Percentiles rank a stretch among this genome's conserved stretches.
phyloP scores from a whole-genome alignment of 2,888 invertebrate genomes.

The Dryobotodes eremita region DNA sequence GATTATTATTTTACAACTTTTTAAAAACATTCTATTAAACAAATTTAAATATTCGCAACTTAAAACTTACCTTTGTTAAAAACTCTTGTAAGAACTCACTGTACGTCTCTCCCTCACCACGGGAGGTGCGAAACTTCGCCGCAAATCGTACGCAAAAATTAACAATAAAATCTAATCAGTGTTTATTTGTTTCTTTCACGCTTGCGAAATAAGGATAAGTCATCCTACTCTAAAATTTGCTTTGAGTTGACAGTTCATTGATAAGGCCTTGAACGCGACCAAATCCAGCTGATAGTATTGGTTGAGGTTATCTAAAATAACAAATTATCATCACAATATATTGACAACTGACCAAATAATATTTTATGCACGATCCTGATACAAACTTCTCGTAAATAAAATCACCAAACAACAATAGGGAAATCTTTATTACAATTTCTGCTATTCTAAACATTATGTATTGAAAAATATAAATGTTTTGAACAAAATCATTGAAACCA shows the following conservation, averaged over 20 bases:
- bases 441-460: too few species aligned
- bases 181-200: slow-evolving; percentile 50
- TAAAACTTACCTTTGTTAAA: slow-evolving; percentile 9
- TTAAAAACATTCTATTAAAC: background rate
- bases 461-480: too few species aligned
- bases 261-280: slow-evolving; percentile 51
- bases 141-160: slow-evolving; percentile 10
- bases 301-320: too few species aligned
- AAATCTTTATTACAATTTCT: background rate
- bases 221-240: slow-evolving; percentile 42
- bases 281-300: slow-evolving; percentile 13
- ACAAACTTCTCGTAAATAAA: background rate
- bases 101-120: slow-evolving; percentile 28
- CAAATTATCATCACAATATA: too few species aligned
- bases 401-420: background rate
- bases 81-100: background rate
- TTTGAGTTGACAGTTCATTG: slow-evolving; percentile 38
- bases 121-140: slow-evolving; percentile 15
- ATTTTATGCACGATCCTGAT: background rate
- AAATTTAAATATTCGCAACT: slow-evolving; percentile 9
- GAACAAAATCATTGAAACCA: background rate
- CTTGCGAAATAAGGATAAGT: slow-evolving; percentile 9
- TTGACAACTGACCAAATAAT: background rate
- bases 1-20: background rate
- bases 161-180: slow-evolving; percentile 17